Percentiles rank a stretch among this genome's conserved stretches.
These are phyloP conservation scores for Athrips mouffetella DNA, from an alignment of 2,888 invertebrate species.

Conservation along the genomic window DNA sequence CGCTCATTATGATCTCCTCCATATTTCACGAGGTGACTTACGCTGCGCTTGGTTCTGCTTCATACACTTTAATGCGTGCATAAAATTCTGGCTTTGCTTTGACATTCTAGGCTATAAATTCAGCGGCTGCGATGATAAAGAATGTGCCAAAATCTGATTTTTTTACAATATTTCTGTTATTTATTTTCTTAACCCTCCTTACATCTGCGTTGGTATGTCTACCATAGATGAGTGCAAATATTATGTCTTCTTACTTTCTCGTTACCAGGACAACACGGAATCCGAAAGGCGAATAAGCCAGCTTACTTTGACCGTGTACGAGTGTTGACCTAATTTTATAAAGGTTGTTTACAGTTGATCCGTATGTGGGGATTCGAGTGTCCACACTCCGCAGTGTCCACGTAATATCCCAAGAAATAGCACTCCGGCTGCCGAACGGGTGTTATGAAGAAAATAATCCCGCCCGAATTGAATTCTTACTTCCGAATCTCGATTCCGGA, in stretches of 20 bases:
- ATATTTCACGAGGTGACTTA: slow-evolving; percentile 8
- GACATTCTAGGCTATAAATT: too few relatives aligned
- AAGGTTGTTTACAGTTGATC: slow-evolving; percentile 6
- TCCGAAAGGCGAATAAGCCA: too few relatives aligned
- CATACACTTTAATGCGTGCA: slow-evolving; percentile 2
- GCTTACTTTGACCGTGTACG: neutral
- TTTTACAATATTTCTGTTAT: too few relatives aligned
- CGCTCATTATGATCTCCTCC: neutral
- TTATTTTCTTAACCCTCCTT: too few relatives aligned
- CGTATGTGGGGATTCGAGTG: slow-evolving; percentile 6
- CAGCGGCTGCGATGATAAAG: too few relatives aligned
- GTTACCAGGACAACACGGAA: too few relatives aligned
- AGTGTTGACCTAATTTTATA: slow-evolving; percentile 3
- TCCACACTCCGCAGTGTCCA: neutral
- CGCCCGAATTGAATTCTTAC: slow-evolving; percentile 11
- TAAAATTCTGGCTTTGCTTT: neutral
- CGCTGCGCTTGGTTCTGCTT: neutral
- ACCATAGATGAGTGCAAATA: too few relatives aligned
- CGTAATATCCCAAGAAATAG: slow-evolving; percentile 12
- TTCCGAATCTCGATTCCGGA: slow-evolving; percentile 5
- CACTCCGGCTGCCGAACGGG: neutral
- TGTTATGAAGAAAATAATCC: slow-evolving; percentile 9
- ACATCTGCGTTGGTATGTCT: too few relatives aligned
- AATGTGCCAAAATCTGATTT: too few relatives aligned
- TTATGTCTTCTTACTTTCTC: too few relatives aligned